phyloP scores from a whole-genome alignment of 2,797 vertebrate species.

The Alcedo quadribrachys region DNA sequence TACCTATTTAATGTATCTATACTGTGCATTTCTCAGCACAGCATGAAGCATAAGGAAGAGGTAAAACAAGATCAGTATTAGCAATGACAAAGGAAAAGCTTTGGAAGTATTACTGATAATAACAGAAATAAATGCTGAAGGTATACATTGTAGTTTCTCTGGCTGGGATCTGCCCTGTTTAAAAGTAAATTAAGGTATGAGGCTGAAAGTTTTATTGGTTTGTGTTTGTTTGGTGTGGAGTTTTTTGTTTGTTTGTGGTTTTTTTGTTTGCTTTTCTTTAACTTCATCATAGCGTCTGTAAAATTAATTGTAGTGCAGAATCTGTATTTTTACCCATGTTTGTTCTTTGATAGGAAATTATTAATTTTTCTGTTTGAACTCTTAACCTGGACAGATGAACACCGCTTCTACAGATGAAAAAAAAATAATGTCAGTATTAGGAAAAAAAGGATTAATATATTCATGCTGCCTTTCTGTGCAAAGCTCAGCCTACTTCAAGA shows the following conservation, averaged over 20 bases:
- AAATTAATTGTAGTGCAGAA: neutral
- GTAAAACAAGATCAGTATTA: neutral
- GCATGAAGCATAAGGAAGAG: neutral
- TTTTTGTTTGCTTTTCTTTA: too few relatives aligned
- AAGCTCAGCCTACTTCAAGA: neutral
- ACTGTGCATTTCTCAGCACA: neutral
- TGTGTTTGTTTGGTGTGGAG: too few relatives aligned
- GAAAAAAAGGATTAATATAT: neutral
- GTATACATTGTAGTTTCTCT: neutral
- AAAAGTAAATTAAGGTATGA: neutral
- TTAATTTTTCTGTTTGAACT: neutral
- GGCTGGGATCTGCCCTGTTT: neutral
- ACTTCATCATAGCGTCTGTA: neutral
- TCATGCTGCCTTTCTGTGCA: neutral
- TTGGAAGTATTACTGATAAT: neutral
- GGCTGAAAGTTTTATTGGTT: neutral
- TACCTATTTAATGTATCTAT: accelerated
- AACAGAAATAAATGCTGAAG: neutral
- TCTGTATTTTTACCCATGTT: neutral
- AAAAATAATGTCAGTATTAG: neutral
- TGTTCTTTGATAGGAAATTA: neutral
- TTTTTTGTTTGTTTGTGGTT: too few relatives aligned
- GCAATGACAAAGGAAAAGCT: neutral
- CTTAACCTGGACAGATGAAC: neutral
- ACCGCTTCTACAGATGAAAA: neutral